Evolutionary conservation across 2,888 invertebrate species (phyloP), one percentile per base, ranked within the genome.

Genomic region (Xestia rhomboidea): DNA sequence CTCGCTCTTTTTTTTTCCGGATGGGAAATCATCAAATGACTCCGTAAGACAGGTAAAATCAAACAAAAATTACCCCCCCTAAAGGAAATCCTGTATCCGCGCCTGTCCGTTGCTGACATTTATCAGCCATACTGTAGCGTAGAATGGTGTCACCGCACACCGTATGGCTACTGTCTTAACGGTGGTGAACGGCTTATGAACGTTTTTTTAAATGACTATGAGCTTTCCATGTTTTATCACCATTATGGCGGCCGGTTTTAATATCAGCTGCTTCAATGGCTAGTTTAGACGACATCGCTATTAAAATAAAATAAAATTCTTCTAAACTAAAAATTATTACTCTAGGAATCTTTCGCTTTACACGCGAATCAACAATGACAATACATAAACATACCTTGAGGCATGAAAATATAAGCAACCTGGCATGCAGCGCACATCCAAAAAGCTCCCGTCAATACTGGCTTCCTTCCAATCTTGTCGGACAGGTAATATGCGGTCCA

Each of bases 351-450:
- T 15, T 27, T 10, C 10, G 30, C 30, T 30, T n/a, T 18, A 60
- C 41, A 5, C 24, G n/a, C 49, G 60, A 30, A 62, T 62, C 30
- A 34, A 21, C 62, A 34, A 44, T 5, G 18, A 11, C n/a, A 30
- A 41, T 18, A 30, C n/a, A 21, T 4, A 79, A 51, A 81, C 87
- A 92, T 91, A 97, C 97, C 95, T 79, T 91, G 81, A 38, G 97
- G 97, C 77, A 97, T 90, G 83, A 97, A 97, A 71, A 97, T 94
- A 88, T 97, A 97, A 0, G 93, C 94, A 21, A 97, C 89, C 87
- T 97, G 97, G 73, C 97, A 97, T 1, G 93, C 89, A 15, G 97
- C 98, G 82, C 98, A 97, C 1, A 97, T 60, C 76, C 97, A 89
- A 92, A 97, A 97, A 0, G 97, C 97, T 0, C 93, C 94, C 51